A percentile compares a stretch with the other conserved stretches of the same genome.
Evolutionary conservation across 1,140 invertebrate species (phyloP).

Genomic region (Melipona quadrifasciata): DNA sequence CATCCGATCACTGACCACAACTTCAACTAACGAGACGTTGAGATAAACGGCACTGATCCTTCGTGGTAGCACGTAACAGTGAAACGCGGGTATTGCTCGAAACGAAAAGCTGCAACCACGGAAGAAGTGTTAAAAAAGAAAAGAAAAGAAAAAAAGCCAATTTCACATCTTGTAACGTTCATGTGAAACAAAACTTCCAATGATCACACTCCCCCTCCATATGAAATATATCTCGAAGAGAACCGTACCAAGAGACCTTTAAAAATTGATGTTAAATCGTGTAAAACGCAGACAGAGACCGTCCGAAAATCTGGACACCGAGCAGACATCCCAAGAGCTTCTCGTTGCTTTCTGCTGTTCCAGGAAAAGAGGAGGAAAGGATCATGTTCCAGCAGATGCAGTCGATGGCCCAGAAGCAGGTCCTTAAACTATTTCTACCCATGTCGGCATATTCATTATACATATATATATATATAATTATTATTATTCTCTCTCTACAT

Average conservation of each 20-base stretch:
- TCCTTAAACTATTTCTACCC: constrained; percentile 85
- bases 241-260: constrained; percentile 14
- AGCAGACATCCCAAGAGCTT: constrained; percentile 68
- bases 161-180: not conserved
- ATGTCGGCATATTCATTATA: constrained; percentile 68
- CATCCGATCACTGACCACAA: not conserved
- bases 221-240: constrained; percentile 27
- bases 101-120: not conserved
- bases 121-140: not conserved
- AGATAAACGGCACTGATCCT: not conserved
- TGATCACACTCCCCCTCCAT: not conserved
- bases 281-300: constrained; percentile 49
- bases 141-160: not conserved
- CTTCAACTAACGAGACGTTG: not conserved
- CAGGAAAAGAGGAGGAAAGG: constrained; percentile 96
- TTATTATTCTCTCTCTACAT: constrained; percentile 30
- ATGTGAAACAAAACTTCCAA: not conserved
- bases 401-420: constrained; percentile 97
- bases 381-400: constrained; percentile 98
- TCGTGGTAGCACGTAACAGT: not conserved
- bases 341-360: constrained; percentile 80
- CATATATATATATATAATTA: constrained; percentile 41
- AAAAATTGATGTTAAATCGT: constrained; percentile 48
- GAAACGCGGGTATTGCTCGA: not conserved
- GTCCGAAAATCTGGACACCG: constrained; percentile 46